phyloP scores from a whole-genome alignment of 2,797 vertebrate genomes.

The Platyrinchus mystaceus region DNA sequence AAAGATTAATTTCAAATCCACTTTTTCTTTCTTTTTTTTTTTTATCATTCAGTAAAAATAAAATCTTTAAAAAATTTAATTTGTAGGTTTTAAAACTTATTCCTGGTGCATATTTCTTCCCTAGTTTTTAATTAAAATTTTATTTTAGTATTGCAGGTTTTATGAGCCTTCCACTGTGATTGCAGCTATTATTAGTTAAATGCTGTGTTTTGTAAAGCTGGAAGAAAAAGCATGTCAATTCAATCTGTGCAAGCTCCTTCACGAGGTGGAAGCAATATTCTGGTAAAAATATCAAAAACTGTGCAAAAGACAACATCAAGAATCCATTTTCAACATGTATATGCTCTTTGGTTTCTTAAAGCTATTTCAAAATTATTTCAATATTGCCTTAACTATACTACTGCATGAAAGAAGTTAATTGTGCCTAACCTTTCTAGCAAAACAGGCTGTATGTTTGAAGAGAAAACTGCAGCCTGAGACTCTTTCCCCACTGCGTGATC shows the following conservation, averaged over 20 bases:
- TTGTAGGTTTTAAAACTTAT: neutral
- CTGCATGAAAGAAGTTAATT: neutral
- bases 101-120: neutral
- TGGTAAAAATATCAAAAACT: neutral
- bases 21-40: neutral
- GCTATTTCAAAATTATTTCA: neutral
- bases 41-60: neutral
- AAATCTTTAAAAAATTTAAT: neutral
- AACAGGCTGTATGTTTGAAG: neutral
- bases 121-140: neutral
- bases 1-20: neutral
- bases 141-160: neutral
- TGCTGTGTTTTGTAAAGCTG: neutral
- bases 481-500: neutral
- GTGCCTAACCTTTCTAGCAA: neutral
- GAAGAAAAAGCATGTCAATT: neutral
- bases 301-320: neutral
- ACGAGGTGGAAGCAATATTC: neutral
- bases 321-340: neutral
- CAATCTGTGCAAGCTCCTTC: neutral
- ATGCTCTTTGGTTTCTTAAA: neutral
- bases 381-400: neutral
- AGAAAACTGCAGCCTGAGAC: neutral
- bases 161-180: neutral
- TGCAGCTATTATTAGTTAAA: neutral